Conservation (phyloP, 1,140 invertebrate species). For the Pseudomyrmex concolor region DNA sequence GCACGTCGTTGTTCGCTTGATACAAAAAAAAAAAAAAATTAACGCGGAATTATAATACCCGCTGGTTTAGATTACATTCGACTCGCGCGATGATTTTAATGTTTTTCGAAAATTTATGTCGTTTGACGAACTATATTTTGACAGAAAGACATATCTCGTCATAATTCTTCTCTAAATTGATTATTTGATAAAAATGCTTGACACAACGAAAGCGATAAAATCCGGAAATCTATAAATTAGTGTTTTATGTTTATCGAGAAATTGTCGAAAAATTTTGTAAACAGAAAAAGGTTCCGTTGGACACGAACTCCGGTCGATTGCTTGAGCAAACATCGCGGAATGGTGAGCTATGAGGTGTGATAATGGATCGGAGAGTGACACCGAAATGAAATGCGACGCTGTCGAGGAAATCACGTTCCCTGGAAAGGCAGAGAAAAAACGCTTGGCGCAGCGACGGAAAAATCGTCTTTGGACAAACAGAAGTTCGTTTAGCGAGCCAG, state of each 20-base stretch:
- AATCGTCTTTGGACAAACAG: conserved; percentile 60
- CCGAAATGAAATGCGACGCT: conserved; percentile 26
- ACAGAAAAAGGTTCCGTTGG: neutral
- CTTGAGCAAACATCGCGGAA: conserved; percentile 45
- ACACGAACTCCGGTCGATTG: conserved; percentile 14
- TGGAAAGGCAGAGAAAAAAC: neutral
- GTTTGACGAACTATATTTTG: neutral
- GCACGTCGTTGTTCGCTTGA: conserved; percentile 52
- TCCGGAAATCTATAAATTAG: neutral
- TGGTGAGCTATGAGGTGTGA: conserved; percentile 3
- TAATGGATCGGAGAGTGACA: conserved; percentile 66
- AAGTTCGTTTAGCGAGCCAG: conserved; percentile 67
- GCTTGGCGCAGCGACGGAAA: conserved; percentile 11
- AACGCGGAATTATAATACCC: conserved; percentile 48
- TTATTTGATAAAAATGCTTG: too few species aligned
- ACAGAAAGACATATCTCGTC: neutral
- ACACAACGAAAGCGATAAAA: neutral
- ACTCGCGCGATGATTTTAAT: conserved; percentile 34
- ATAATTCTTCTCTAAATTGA: neutral
- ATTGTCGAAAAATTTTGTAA: neutral
- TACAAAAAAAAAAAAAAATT: conserved; percentile 55
- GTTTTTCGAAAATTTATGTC: neutral
- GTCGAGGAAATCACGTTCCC: neutral
- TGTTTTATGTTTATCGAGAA: neutral
- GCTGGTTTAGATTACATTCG: conserved; percentile 59